Conservation (phyloP, 2,797 vertebrate genomes). For the Margarornis squamiger region DNA sequence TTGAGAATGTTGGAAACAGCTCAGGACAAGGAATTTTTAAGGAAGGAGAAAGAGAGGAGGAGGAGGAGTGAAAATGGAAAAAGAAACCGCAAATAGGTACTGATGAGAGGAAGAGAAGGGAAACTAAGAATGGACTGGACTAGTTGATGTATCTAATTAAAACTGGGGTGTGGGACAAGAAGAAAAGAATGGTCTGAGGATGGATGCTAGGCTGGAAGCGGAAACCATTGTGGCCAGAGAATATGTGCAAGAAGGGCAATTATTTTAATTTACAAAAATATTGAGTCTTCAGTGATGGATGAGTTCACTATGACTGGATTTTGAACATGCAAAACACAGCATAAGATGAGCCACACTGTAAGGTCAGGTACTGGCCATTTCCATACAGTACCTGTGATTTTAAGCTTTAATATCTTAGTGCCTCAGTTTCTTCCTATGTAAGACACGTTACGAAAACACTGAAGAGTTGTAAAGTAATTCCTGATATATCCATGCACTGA, state of each 20-base stretch:
- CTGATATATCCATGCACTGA: neutral
- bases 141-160: neutral
- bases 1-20: neutral
- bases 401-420: neutral
- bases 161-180: neutral
- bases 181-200: neutral
- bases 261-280: neutral
- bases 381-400: neutral
- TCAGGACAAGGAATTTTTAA: neutral
- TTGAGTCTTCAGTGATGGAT: neutral
- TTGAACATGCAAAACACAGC: rapidly evolving
- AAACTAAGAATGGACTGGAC: neutral
- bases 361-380: neutral
- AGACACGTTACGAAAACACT: neutral
- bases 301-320: neutral
- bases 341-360: neutral
- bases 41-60: neutral
- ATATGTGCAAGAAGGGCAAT: neutral
- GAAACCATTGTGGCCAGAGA: neutral
- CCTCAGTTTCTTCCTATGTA: neutral
- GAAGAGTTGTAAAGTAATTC: neutral
- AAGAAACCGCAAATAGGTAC: neutral
- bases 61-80: neutral
- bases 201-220: neutral
- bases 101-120: neutral